phyloP scores from a whole-genome alignment of 1,140 invertebrate genomes.

The Halesus radiatus region DNA sequence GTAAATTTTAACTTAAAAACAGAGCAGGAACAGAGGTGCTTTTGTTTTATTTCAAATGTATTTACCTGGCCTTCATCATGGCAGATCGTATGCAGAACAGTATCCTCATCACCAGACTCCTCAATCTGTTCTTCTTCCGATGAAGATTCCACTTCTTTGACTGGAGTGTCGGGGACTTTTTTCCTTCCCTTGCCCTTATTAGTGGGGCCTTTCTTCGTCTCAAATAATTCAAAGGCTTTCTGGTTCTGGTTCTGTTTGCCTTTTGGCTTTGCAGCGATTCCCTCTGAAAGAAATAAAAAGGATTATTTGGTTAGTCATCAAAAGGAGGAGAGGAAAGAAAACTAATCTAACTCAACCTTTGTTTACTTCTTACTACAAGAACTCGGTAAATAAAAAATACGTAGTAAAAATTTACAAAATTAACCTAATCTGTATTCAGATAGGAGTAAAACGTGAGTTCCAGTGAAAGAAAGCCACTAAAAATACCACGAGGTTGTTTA shows the following conservation, averaged over 20 bases:
- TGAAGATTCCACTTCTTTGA: not conserved
- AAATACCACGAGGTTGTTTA: too few species aligned
- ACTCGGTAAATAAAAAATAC: too few species aligned
- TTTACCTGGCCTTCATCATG: slow-evolving; percentile 45
- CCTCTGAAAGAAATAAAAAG: not conserved
- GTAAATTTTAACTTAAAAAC: too few species aligned
- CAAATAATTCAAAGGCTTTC: slow-evolving; percentile 13
- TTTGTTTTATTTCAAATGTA: not conserved
- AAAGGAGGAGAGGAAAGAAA: too few species aligned
- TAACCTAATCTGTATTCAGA: too few species aligned
- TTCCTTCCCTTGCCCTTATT: not conserved
- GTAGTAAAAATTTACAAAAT: too few species aligned
- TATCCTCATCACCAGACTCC: slow-evolving; percentile 47
- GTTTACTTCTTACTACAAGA: too few species aligned
- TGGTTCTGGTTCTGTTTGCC: slow-evolving; percentile 20
- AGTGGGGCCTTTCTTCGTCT: slow-evolving; percentile 26
- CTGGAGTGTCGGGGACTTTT: not conserved
- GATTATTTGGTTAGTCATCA: too few species aligned
- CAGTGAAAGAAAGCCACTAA: too few species aligned
- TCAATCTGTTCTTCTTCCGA: slow-evolving; percentile 6
- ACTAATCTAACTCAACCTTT: too few species aligned
- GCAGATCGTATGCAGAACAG: slow-evolving; percentile 52
- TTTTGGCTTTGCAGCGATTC: not conserved
- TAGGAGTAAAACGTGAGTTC: too few species aligned
- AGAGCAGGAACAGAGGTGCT: not conserved